phyloP scores from a whole-genome alignment of 2,797 vertebrate species.

The Pipistrellus nathusii region DNA sequence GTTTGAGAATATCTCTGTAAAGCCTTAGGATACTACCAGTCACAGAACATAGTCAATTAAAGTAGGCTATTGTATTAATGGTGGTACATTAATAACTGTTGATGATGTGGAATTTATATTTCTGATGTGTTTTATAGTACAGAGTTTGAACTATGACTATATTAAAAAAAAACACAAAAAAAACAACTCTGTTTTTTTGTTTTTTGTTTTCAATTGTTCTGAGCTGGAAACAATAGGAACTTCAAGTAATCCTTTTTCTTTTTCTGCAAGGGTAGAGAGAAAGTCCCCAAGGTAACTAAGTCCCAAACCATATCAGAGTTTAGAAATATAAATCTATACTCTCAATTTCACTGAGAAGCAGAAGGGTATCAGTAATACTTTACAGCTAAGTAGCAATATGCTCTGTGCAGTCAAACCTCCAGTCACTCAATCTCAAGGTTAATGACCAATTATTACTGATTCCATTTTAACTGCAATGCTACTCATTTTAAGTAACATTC shows the following conservation, averaged over 20 bases:
- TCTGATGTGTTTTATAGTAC: not conserved
- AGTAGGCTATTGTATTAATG: not conserved
- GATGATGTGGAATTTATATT: not conserved
- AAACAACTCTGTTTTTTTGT: not conserved
- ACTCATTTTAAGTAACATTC: not conserved
- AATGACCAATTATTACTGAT: not conserved
- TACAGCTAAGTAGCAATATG: not conserved
- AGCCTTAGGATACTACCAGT: not conserved
- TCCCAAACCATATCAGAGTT: conserved; percentile 41
- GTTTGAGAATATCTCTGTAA: not conserved
- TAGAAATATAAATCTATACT: conserved; percentile 47
- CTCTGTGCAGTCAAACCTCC: not conserved
- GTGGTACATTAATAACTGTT: not conserved
- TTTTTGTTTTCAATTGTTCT: conserved; percentile 12
- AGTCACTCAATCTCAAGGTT: not conserved
- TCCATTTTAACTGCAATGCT: not conserved
- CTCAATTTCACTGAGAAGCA: conserved; percentile 30
- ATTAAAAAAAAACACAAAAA: not conserved
- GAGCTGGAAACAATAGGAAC: not conserved
- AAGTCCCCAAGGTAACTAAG: conserved; percentile 56
- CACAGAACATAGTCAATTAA: not conserved
- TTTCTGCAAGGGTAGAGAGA: not conserved
- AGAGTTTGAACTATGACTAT: not conserved
- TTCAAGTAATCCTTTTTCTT: conserved; percentile 18
- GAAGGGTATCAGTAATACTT: not conserved